Base-by-base conservation (phyloP, 2,888 invertebrate genomes). In the Endotricha flammealis region DNA sequence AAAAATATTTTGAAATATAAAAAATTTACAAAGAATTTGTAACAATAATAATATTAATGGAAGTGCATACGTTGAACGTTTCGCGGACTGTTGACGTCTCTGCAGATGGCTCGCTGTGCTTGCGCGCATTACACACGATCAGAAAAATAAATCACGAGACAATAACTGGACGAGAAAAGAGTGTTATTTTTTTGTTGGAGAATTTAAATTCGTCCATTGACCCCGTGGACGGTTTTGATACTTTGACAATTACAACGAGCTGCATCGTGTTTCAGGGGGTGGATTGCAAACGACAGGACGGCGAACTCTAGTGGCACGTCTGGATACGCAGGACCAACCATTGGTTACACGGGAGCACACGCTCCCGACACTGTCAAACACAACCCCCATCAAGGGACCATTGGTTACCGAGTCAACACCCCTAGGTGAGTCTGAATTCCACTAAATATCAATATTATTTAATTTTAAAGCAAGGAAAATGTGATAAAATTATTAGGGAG, bases 221-320 rank as follows among this genome's bases (percentile, higher is more conserved):
- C 14, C 25, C 11, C 9, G 14, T 12, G 23, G 38, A 39, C 20
- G 24, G n/a, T 36, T 30, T 29, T 35, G 30, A 20, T 32, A 28
- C 23, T 29, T 16, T 11, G 12, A 12, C 27, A 12, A 12, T 27
- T 74, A 67, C 75, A 77, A 66, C 62, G 63, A 61, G 57, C 63
- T 74, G 59, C 74, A 52, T 74, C 73, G 74, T 81, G 70, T 81
- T 86, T 81, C 85, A 85, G 85, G 72, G 68, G 81, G 92, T 92
- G 67, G 90, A 91, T 91, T 91, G 91, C 91, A 79, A 90, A 90
- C 86, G 91, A 89, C 92, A 80, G 87, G 91, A 90, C 92, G 80
- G 85, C 86, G 80, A 77, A 83, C 88, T 90, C 90, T 76, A 80
- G 89, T 80, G 90, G 90, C 79, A 89, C 90, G 87, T 87, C 87